phyloP scores from a whole-genome alignment of 2,888 invertebrate genomes.

The Apamea sordens region DNA sequence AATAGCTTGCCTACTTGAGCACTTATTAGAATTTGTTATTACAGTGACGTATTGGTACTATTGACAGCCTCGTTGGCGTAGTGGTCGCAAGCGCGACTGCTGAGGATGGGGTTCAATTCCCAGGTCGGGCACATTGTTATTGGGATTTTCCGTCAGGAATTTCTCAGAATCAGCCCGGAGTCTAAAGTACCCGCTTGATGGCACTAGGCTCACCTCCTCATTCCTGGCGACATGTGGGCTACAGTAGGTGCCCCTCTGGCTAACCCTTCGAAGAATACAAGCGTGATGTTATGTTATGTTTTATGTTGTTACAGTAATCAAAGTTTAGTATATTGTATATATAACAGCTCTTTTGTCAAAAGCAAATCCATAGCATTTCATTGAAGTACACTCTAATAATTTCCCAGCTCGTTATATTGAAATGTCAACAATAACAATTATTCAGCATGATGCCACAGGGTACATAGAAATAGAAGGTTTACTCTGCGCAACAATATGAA shows the following conservation, averaged over 20 bases:
- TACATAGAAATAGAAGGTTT: not conserved
- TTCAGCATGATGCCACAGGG: not conserved
- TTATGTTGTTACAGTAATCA: not conserved
- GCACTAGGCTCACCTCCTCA: not conserved
- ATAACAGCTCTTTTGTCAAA: slow-evolving; percentile 3
- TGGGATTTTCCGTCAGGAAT: not conserved
- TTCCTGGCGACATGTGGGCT: not conserved
- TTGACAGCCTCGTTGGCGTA: not conserved
- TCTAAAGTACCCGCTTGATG: not conserved
- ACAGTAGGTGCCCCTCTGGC: not conserved
- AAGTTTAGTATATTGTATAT: not conserved
- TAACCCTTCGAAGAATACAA: not conserved
- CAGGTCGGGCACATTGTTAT: not conserved
- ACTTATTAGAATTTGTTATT: not conserved
- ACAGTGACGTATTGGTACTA: not conserved
- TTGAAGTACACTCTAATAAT: slow-evolving; percentile 40
- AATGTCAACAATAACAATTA: slow-evolving; percentile 37
- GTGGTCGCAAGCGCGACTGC: not conserved
- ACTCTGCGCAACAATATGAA: not conserved
- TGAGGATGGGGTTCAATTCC: not conserved
- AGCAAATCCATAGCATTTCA: slow-evolving; percentile 16
- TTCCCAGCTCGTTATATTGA: slow-evolving; percentile 32
- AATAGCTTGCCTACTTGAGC: slow-evolving; percentile 12
- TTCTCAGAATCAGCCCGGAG: not conserved
- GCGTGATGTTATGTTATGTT: not conserved